Evolutionary conservation across 30 jellyfish, hydroid and myxozoan genomes (phyloP), one percentile per base, ranked within the genome.

Genomic region (Catostylus mosaicus): DNA sequence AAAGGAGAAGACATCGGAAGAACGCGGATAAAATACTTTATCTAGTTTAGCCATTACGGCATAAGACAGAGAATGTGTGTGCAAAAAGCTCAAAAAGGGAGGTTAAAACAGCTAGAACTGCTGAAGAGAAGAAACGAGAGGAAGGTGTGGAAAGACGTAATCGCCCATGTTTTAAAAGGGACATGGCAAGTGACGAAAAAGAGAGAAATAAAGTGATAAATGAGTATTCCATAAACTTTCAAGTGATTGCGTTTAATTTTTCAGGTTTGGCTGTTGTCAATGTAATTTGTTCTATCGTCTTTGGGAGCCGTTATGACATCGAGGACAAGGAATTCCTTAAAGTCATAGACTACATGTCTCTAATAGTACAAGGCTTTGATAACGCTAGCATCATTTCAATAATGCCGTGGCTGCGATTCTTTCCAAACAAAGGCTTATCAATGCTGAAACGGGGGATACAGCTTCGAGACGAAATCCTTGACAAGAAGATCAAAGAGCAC

Each of bases 331-430:
- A 85, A 45, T 86, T 86, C 68, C 62, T 32, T 19, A 88, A 86
- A 9, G 74, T 92, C 18, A 35, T 86, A 27, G 54, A 60, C 69
- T 79, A 31, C 82, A 72, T 52, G 63, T 10, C 61, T 18, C 22
- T 51, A 32, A 38, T 92, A 3, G 78, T 74, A 10, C 67, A 72
- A 79, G 97, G 98, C 29, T 54, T 92, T 19, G 94, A 66, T 16
- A 54, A 67, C 22, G 77, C 95, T 18, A 78, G 77, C 57, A 75
- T 59, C 35, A 43, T 86, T 24, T 74, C 80, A 19, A 75, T 73
- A 61, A 57, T 86, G 60, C 98, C 98, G 0, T 92, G 97, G 98
- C 67, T 92, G 72, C 45, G 92, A 43, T 86, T 75, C 83, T 80
- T 91, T 60, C 98, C 98, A 30, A 45, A 65, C 73, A 36, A 77